These are phyloP conservation scores for Idaea aversata DNA, from an alignment of 2,888 invertebrate genomes.

Conservation along the genomic window DNA sequence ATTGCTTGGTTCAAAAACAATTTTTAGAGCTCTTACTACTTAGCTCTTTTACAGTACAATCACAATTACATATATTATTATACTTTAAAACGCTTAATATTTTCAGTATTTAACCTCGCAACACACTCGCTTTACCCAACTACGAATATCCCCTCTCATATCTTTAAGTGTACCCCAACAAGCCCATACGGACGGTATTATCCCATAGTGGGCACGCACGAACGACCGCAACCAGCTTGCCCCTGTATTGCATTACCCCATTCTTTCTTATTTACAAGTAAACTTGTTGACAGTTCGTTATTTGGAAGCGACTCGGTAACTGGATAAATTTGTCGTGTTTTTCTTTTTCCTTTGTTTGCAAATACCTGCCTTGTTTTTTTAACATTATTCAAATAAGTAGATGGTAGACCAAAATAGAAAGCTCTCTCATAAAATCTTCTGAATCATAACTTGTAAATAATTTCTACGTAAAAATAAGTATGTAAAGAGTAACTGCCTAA, in stretches of 20 bases:
- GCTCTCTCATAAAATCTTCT: neutral
- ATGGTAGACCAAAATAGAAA: neutral
- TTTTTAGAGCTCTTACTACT: no score
- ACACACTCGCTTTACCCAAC: neutral
- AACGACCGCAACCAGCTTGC: constrained; percentile 28
- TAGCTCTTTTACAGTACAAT: no score
- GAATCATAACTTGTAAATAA: neutral
- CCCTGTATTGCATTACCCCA: constrained; percentile 42
- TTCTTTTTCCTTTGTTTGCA: neutral
- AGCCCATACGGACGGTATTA: constrained; percentile 21
- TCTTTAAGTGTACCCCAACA: constrained; percentile 17
- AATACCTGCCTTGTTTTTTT: neutral
- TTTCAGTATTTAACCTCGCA: neutral
- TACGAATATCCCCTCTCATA: constrained; percentile 17
- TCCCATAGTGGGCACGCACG: constrained; percentile 44
- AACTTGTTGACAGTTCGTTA: constrained; percentile 32
- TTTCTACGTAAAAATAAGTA: no score
- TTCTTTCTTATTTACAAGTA: constrained; percentile 46
- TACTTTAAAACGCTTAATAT: neutral
- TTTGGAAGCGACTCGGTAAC: constrained; percentile 9
- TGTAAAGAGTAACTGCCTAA: no score
- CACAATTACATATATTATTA: no score
- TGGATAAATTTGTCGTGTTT: constrained; percentile 12
- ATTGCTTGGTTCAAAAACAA: no score
- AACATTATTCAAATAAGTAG: neutral